Base-by-base conservation (phyloP, 2,888 invertebrate species). In the Ellobium chinense region DNA sequence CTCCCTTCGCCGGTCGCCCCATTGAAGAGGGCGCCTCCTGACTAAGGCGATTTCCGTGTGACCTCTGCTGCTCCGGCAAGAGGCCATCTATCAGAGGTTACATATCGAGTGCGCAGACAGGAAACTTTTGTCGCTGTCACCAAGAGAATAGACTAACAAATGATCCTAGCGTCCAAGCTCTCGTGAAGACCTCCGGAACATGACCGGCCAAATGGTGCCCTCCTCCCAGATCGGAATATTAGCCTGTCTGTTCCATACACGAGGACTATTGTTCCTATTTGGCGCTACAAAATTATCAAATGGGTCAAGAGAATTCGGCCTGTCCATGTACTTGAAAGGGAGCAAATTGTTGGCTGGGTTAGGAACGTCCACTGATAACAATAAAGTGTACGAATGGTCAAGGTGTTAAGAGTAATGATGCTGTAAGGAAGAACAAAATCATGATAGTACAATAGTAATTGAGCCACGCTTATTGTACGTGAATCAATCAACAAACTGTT, bases 71-170 rank as follows among this genome's bases (percentile, higher is more conserved):
- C 34, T 72, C 63, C 9, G 18, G 69, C 63, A 21, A 65, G 60
- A 56, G 80, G 31, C 66, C 74, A 80, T 80, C 74, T 74, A 80
- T 80, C 80, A 80, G 60, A 60, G 72, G 80, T 74, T 80, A 80
- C 80, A 58, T 63, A 74, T 80, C 60, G 80, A 80, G 80, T 80
- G 66, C 60, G 31, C 39, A 29, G 80, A 80, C 80, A 80, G 80
- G 80, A 80, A 80, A 80, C 80, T 80, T 80, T 80, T 80, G 80
- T 80, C 74, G 66, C 74, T 74, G 80, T 80, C 80, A 74, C 36
- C 37, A n/a, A 37, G 46, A 80, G 74, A 80, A 73, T 80, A 66
- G 80, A 74, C 74, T 73, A 74, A 80, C 74, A 74, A 80, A 80
- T 74, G 72, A 78, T 78, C 78, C 56, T 12, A 62, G 65, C 31